Evolutionary conservation across 2,797 vertebrate genomes (phyloP), one percentile per base, ranked within the genome.

Genomic region (Strix occidentalis): DNA sequence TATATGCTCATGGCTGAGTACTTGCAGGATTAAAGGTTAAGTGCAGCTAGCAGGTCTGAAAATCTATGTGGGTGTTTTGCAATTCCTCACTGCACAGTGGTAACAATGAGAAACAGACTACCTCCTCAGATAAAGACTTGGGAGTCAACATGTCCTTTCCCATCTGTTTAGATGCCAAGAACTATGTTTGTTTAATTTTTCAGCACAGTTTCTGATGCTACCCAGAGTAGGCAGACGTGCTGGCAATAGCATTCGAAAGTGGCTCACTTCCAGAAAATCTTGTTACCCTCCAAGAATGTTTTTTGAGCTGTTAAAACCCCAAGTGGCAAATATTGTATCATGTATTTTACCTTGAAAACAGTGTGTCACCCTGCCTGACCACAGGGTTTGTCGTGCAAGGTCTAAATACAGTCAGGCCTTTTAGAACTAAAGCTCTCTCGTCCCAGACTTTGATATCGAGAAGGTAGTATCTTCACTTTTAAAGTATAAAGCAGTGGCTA

Each of bases 151-250:
- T 96, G 96, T 96, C 96, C 96, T 96, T 93, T 84, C 87, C 96
- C 95, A 96, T 97, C 85, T 96, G 96, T 87, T 97, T 91, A 95
- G 91, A 96, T 96, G 96, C 95, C 96, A 96, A 94, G 94, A 95
- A 95, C 95, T 93, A 81, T 96, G 96, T 97, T 96, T 96, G 95
- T 96, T 97, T 96, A 96, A 96, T 97, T 97, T 96, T 97, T 96
- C 94, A 96, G 72, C 72, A 33, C 87, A 95, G 84, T 90, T 97
- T 94, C 93, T 97, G 95, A 96, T 95, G 95, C 79, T 97, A 95
- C 95, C 94, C 96, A 96, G 96, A 96, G 96, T 97, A 96, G 94
- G 96, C 94, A 96, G 96, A 91, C 84, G 0, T 93, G 87, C 90
- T 95, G 95, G 96, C 96, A 95, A 79, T 82, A 84, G 85, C 35